A percentile compares a stretch with the other conserved stretches of the same genome.
These are phyloP conservation scores for Smithornis capensis DNA, from an alignment of 2,113 vertebrate species.

Conservation along the genomic window DNA sequence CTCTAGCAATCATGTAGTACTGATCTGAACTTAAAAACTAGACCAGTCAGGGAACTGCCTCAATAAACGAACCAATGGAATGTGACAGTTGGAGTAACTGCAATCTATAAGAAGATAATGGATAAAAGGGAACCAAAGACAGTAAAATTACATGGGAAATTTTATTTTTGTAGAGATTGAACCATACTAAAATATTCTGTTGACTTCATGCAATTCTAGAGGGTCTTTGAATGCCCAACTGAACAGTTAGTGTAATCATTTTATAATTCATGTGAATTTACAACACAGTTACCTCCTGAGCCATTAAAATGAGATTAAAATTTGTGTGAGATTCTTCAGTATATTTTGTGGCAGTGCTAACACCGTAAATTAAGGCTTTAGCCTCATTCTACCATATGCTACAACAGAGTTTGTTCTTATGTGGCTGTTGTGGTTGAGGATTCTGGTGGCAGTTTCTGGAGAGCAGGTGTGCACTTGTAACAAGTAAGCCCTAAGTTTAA, in stretches of 20 bases:
- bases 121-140: neutral
- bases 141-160: neutral
- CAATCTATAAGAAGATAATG: neutral
- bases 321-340: neutral
- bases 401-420: neutral
- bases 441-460: neutral
- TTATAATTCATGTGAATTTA: neutral
- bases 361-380: neutral
- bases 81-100: neutral
- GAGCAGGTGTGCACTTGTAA: neutral
- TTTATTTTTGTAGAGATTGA: neutral
- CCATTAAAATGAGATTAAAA: conserved; percentile 4
- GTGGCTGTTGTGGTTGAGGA: neutral
- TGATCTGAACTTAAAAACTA: neutral
- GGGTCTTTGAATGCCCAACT: neutral
- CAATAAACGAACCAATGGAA: neutral
- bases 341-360: neutral
- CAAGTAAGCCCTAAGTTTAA: neutral
- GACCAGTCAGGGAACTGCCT: neutral
- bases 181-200: neutral
- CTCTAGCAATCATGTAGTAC: neutral
- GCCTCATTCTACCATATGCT: neutral
- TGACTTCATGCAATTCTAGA: neutral
- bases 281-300: neutral
- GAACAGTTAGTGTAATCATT: neutral